Percentiles rank a stretch among this genome's conserved stretches.
phyloP scores from a whole-genome alignment of 2,113 vertebrate genomes.

The Gopherus evgoodei region DNA sequence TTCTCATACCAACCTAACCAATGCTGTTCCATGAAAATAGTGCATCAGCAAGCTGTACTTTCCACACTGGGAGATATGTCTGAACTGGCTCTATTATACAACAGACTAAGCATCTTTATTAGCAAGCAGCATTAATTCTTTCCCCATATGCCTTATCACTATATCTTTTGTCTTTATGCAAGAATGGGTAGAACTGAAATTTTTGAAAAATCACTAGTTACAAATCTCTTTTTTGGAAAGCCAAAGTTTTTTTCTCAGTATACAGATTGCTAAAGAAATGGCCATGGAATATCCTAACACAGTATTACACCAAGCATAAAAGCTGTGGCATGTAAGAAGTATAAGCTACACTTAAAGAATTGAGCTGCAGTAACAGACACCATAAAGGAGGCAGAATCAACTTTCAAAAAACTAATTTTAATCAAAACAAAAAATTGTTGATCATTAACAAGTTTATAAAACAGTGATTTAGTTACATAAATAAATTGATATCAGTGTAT shows the following conservation, averaged over 20 bases:
- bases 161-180: neutral
- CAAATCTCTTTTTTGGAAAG: neutral
- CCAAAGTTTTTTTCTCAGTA: neutral
- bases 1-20: neutral
- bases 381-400: conserved; percentile 84
- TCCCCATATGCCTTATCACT: neutral
- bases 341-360: fast-evolving
- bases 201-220: neutral
- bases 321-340: neutral
- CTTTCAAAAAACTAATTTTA: conserved; percentile 99
- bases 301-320: fast-evolving
- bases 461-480: conserved; percentile 99
- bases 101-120: neutral
- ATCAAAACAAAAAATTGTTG: conserved; percentile 98
- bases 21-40: neutral
- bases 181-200: neutral
- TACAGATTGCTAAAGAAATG: neutral
- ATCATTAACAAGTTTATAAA: conserved; percentile 99
- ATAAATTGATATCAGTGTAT: conserved; percentile 99
- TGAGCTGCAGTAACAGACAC: conserved; percentile 53
- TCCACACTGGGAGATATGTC: fast-evolving
- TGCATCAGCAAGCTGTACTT: fast-evolving
- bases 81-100: neutral
- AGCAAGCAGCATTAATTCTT: neutral
- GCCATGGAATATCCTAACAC: neutral